Evolutionary conservation across 2,797 vertebrate species (phyloP), one percentile per base, ranked within the genome.

Genomic region (Dallia pectoralis): DNA sequence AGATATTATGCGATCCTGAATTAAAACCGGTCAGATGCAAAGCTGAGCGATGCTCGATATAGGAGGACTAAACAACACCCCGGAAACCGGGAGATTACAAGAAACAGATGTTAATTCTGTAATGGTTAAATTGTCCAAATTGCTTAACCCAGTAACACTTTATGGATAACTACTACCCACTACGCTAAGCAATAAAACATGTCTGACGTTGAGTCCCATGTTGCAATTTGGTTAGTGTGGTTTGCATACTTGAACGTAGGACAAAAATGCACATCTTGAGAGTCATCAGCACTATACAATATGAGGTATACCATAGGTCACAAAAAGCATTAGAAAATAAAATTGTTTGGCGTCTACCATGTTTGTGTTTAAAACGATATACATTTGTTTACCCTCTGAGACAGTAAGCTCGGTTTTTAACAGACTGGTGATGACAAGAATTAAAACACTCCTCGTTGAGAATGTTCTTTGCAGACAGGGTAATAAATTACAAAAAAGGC

Each of bases 401-500:
- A 59, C 22, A 59, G 53, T 59, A 59, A 59, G 11, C 53, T 59
- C 6, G 12, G 9, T 11, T 22, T 59, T 59, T 11, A 53, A 53
- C n/a, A 3, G 53, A 22, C 22, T 59, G 22, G 7, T 56, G n/a
- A 56, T 9, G 4, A 56, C n/a, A 56, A 56, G n/a, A 56, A 56
- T 59, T 25, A 1, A 12, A 44, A 44, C 40, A 44, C 40, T 11
- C 40, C 40, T 56, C 53, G 25, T 56, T 9, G 25, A n/a, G 5
- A 30, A 30, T 63, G n/a, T 30, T 63, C 7, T 27, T 14, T 33
- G 62, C 30, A 64, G 6, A 32, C 1, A 64, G 2, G 22, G n/a
- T n/a, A 56, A 56, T 18, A 36, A 33, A 15, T 5, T 30, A 70
- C 51, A 70, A 87, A 79, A 87, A 76, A 80, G 84, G 85, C 74